phyloP scores from a whole-genome alignment of 2,888 invertebrate genomes.

The Epicampocera succincta region DNA sequence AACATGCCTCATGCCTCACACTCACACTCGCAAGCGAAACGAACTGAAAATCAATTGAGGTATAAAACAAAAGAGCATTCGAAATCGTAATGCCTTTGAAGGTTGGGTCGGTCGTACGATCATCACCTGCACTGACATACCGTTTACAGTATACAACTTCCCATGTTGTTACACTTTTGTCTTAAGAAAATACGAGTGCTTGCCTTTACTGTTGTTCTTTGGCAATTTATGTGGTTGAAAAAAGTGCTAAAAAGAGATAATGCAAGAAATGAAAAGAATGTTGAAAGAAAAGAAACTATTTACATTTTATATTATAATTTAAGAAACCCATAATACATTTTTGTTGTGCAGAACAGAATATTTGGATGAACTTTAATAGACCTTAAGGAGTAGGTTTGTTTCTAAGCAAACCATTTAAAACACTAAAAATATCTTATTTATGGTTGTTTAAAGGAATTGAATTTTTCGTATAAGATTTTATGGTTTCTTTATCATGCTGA shows the following conservation, averaged over 20 bases:
- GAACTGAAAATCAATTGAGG: constrained; percentile 43
- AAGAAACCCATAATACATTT: too few species aligned
- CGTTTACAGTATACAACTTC: neutral
- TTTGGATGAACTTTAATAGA: too few species aligned
- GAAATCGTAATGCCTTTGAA: constrained; percentile 49
- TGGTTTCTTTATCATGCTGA: too few species aligned
- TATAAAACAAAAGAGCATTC: constrained; percentile 57
- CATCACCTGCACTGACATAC: constrained; percentile 7
- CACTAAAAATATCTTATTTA: too few species aligned
- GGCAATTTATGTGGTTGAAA: neutral
- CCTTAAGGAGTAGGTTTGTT: too few species aligned
- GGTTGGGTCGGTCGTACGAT: constrained; percentile 18
- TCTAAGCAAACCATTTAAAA: too few species aligned
- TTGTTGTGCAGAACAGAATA: too few species aligned
- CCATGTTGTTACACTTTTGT: constrained; percentile 4
- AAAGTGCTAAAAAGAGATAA: neutral
- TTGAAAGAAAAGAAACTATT: neutral
- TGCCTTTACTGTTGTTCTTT: neutral
- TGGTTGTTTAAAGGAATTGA: too few species aligned
- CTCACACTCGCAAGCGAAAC: neutral
- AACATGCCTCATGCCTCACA: neutral
- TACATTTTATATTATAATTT: too few species aligned
- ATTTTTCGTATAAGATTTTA: too few species aligned
- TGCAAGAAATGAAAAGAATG: constrained; percentile 8
- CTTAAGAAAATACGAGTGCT: neutral